Conservation (phyloP, 2,888 invertebrate genomes). For the Plutella xylostella region DNA sequence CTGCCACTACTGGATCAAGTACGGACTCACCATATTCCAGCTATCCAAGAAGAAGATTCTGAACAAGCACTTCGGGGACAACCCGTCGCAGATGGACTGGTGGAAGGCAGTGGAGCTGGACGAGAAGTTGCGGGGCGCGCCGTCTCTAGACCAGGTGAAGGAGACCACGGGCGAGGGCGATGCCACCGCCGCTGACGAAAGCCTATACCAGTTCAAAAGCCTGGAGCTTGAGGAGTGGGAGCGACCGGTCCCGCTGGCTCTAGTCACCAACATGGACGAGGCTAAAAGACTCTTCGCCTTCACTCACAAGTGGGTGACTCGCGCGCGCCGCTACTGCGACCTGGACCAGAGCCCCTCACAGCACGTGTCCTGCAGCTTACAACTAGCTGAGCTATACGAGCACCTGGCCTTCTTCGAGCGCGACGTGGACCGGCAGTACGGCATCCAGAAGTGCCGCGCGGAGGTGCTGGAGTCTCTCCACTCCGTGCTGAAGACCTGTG, state of each 20-base stretch:
- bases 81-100: conserved; percentile 35
- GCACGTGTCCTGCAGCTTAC: conserved; percentile 69
- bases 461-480: conserved; percentile 71
- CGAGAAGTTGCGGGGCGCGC: conserved; percentile 23
- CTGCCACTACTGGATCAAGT: conserved; percentile 72
- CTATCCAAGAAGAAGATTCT: conserved; percentile 62
- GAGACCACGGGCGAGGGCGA: conserved; percentile 50
- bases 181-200: conserved; percentile 26
- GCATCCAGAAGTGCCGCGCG: conserved; percentile 68
- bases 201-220: conserved; percentile 40
- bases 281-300: conserved; percentile 67
- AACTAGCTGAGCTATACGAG: conserved; percentile 74
- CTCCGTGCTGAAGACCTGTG: conserved; percentile 59
- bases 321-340: conserved; percentile 68
- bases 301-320: conserved; percentile 71
- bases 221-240: conserved; percentile 48
- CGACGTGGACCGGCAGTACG: conserved; percentile 72
- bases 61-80: conserved; percentile 44
- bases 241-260: conserved; percentile 35
- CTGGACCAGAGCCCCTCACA: conserved; percentile 69
- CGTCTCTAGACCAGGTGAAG: conserved; percentile 33
- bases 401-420: conserved; percentile 79
- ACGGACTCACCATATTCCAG: conserved; percentile 68
- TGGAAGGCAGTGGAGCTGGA: conserved; percentile 50
- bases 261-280: conserved; percentile 42